phyloP scores from a whole-genome alignment of 2,888 invertebrate genomes.

The Drosophila percnosoma region DNA sequence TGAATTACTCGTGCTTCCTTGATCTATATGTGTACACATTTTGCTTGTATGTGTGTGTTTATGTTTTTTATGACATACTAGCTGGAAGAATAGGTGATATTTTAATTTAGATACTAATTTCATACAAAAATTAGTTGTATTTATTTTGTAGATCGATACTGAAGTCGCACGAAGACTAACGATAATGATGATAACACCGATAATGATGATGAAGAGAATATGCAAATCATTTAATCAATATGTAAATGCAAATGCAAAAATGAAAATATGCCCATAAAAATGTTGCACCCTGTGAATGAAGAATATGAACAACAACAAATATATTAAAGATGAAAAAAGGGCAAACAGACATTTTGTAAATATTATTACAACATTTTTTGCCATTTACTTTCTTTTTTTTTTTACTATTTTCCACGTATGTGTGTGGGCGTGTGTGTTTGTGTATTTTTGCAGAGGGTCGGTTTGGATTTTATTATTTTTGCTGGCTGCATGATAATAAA shows the following conservation, averaged over 20 bases:
- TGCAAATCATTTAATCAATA: constrained; percentile 79
- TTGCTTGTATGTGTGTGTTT: not conserved
- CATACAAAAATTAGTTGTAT: constrained; percentile 24
- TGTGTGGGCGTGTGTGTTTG: constrained; percentile 15
- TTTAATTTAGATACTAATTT: not conserved
- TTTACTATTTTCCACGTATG: constrained; percentile 52
- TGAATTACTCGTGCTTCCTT: constrained; percentile 17
- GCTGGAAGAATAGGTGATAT: not conserved
- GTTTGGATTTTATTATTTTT: constrained; percentile 61
- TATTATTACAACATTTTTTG: constrained; percentile 70
- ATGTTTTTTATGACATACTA: too few relatives aligned
- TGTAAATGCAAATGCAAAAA: constrained; percentile 73
- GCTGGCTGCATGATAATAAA: constrained; percentile 77
- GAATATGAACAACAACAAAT: not conserved
- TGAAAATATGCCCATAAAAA: constrained; percentile 67
- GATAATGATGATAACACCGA: constrained; percentile 8
- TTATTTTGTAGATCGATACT: constrained; percentile 21
- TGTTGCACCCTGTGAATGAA: constrained; percentile 42
- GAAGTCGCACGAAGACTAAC: not conserved
- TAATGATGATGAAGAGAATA: constrained; percentile 37
- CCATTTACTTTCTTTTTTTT: constrained; percentile 38
- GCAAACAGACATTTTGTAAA: constrained; percentile 77
- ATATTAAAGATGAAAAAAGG: constrained; percentile 31
- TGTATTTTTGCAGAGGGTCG: constrained; percentile 28
- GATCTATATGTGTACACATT: constrained; percentile 15